phyloP scores from a whole-genome alignment of 2,797 vertebrate genomes.

The Orestias chungarensis region DNA sequence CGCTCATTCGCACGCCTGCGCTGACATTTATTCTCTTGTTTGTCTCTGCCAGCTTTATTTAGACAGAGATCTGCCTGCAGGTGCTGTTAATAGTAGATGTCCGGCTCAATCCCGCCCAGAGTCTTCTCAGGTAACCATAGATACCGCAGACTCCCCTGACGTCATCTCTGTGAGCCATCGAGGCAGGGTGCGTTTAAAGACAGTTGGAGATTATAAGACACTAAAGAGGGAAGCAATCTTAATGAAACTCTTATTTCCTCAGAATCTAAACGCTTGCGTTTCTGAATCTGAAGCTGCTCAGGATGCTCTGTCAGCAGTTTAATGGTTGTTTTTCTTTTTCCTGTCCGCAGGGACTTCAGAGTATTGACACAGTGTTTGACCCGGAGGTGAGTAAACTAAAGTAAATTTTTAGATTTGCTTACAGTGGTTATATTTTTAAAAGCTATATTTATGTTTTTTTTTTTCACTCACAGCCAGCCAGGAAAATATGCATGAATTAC shows the following conservation, averaged over 20 bases:
- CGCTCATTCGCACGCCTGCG: neutral
- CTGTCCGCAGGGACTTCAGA: slow-evolving; percentile 60
- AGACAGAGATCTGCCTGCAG: slow-evolving; percentile 64
- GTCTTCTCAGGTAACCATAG: slow-evolving; percentile 66
- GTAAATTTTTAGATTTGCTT: too few species aligned
- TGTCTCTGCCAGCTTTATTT: slow-evolving; percentile 57
- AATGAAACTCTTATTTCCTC: slow-evolving; percentile 1
- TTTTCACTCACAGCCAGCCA: slow-evolving; percentile 60
- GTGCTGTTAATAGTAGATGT: slow-evolving; percentile 48
- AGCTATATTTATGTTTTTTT: neutral
- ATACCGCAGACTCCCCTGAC: neutral
- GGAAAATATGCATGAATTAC: slow-evolving; percentile 72
- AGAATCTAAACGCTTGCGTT: too few species aligned
- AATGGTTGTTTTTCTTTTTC: neutral
- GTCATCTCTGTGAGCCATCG: neutral
- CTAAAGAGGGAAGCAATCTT: slow-evolving; percentile 8
- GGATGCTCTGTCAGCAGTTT: neutral
- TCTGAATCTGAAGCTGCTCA: neutral
- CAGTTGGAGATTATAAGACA: too few species aligned
- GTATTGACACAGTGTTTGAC: slow-evolving; percentile 65
- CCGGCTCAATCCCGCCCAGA: slow-evolving; percentile 36
- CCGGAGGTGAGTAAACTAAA: slow-evolving; percentile 73
- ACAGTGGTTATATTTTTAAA: too few species aligned
- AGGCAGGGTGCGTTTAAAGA: neutral
- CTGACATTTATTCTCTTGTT: slow-evolving; percentile 2